Percentiles rank a stretch among this genome's conserved stretches.
Evolutionary conservation across 2,797 vertebrate genomes (phyloP).

Genomic region (Salmo trutta): DNA sequence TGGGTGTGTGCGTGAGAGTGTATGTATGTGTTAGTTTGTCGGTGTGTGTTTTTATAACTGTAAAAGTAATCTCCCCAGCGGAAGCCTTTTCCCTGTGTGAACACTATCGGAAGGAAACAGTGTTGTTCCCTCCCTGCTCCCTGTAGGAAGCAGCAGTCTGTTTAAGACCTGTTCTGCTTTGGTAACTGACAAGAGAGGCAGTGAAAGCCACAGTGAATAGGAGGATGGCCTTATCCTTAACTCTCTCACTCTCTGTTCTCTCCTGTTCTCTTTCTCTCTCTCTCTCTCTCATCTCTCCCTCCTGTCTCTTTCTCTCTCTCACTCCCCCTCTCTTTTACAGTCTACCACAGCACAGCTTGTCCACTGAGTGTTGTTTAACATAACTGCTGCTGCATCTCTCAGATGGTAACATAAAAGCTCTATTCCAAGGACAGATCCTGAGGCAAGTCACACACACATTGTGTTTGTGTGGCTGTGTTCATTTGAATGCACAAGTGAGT

Average conservation of each 20-base stretch:
- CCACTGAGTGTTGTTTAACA: not conserved
- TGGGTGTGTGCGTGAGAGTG: not conserved
- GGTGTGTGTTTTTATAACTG: conserved; percentile 3
- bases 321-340: no score
- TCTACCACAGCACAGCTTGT: not conserved
- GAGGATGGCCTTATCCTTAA: conserved; percentile 44
- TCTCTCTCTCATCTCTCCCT: not conserved
- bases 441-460: not conserved
- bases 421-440: not conserved
- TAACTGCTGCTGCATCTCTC: not conserved
- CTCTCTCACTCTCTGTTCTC: not conserved
- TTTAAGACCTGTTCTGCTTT: not conserved
- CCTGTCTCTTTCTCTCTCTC: not conserved
- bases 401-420: not conserved
- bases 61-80: conserved; percentile 5
- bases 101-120: conserved; percentile 48
- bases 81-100: conserved; percentile 20
- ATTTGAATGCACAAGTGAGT: no score
- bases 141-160: conserved; percentile 16
- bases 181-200: conserved; percentile 7
- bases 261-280: not conserved
- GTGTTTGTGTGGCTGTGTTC: not conserved
- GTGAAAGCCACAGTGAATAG: conserved; percentile 20
- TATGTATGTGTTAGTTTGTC: not conserved
- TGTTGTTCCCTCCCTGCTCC: conserved; percentile 15